Evolutionary conservation across 1,140 invertebrate genomes (phyloP), one percentile per base, ranked within the genome.

Genomic region (Epicauta chinensis): DNA sequence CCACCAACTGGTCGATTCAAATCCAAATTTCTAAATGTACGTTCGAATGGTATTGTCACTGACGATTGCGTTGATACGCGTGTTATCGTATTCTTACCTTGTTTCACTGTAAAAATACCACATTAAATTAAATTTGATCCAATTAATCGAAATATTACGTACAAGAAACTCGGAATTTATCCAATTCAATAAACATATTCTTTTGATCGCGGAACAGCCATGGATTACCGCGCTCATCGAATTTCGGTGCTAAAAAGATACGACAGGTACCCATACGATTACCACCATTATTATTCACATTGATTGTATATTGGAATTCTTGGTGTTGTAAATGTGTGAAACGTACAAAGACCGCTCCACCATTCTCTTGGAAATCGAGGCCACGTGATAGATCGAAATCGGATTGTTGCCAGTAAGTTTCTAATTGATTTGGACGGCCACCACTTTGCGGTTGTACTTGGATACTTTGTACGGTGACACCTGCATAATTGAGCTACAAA

Each of bases 241-340:
- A 62, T 46, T 77, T 81, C 0, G 88, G 86, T 0, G 79, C 84
- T 47, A 89, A 68, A 73, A 87, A 91, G 55, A 91, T 83, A n/a
- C 87, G 77, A 3, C 84, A 80, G 0, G 85, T 89, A 34, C 84
- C 86, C 77, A 45, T 72, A 59, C n/a, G 69, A 60, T 51, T 39
- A 0, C 48, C 44, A 9, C 40, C 40, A 23, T 16, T 47, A 56
- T 78, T 78, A 14, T 66, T 71, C 13, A 74, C 72, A 16, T 68
- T 69, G 46, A 75, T 74, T 2, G 61, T 73, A 58, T 83, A 84
- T 17, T 68, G 68, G 66, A 81, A 86, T 0, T 75, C 75, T 7
- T 75, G 73, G 55, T 85, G 79, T 64, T 85, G 80, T 34, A 86
- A 67, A 63, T 86, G 83, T 0, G 76, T 81, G 59, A 82, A 70